Percentiles rank a stretch among this genome's conserved stretches.
These are phyloP conservation scores for Agapornis roseicollis DNA, from an alignment of 2,113 vertebrate genomes.

Conservation along the genomic window DNA sequence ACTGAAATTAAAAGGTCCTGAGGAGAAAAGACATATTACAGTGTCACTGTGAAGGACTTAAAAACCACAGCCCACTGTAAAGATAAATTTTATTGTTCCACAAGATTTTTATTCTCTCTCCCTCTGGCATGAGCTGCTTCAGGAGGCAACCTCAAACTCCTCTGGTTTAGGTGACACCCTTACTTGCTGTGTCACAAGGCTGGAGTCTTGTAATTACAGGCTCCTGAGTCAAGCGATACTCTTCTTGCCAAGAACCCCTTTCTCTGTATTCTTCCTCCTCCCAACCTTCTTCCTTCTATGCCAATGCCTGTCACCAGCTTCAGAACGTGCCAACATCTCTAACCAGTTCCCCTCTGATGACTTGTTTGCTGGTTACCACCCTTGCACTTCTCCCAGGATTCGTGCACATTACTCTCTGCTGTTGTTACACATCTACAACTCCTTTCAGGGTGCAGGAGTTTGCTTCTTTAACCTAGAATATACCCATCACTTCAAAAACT, in stretches of 20 bases:
- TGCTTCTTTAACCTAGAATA: background rate
- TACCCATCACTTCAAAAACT: background rate
- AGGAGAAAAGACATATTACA: background rate
- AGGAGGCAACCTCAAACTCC: background rate
- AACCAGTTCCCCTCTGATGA: conserved; percentile 37
- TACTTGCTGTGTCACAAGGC: conserved; percentile 23
- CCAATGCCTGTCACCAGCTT: background rate
- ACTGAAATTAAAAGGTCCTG: background rate
- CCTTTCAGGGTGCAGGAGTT: background rate
- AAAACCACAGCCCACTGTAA: background rate
- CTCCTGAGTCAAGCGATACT: background rate
- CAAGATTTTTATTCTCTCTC: background rate
- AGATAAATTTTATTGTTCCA: background rate
- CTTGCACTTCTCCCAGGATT: conserved; percentile 40
- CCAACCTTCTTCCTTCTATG: conserved; percentile 12
- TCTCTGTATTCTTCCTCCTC: conserved; percentile 22
- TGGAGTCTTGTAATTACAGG: conserved; percentile 35
- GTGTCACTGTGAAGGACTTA: background rate
- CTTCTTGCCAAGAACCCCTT: conserved; percentile 43
- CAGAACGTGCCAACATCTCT: conserved; percentile 22
- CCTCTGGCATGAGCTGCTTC: background rate
- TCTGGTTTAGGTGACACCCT: background rate
- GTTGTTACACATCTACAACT: background rate
- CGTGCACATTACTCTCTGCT: conserved; percentile 24
- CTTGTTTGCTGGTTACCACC: conserved; percentile 49